Percentiles rank a stretch among this genome's conserved stretches.
These are phyloP conservation scores for Rachycentron canadum DNA, from an alignment of 2,797 vertebrate genomes.

Conservation along the genomic window DNA sequence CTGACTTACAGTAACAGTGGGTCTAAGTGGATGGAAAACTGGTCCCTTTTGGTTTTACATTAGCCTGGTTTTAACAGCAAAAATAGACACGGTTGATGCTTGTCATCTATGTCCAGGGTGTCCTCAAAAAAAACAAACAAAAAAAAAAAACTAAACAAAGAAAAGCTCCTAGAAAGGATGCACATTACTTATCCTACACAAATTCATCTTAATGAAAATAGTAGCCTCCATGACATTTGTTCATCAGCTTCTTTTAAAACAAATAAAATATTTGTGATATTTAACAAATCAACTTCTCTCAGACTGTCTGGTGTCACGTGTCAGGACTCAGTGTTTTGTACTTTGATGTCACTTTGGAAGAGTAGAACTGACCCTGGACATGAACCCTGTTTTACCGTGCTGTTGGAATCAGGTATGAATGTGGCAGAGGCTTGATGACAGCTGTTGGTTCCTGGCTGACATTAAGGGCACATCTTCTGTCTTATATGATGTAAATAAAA, in stretches of 20 bases:
- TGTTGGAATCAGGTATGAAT: constrained; percentile 46
- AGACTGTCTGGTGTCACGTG: constrained; percentile 10
- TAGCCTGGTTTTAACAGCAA: constrained; percentile 49
- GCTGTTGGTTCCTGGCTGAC: constrained; percentile 71
- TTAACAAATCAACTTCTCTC: not conserved
- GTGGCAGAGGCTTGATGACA: constrained; percentile 58
- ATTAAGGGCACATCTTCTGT: constrained; percentile 78
- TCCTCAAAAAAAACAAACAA: constrained; percentile 1
- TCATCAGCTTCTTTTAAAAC: constrained; percentile 25
- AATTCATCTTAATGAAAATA: constrained; percentile 35
- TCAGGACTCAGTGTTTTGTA: constrained; percentile 34
- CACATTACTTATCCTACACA: constrained; percentile 4
- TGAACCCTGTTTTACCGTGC: constrained; percentile 57
- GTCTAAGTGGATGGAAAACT: constrained; percentile 36
- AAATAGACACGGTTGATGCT: constrained; percentile 45
- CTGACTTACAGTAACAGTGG: constrained; percentile 30
- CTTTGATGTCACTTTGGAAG: constrained; percentile 25
- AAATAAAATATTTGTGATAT: constrained; percentile 14
- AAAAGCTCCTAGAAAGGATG: not conserved
- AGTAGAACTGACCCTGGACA: constrained; percentile 38
- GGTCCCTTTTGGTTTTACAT: constrained; percentile 38
- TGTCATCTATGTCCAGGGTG: constrained; percentile 32
- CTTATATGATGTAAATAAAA: constrained; percentile 83
- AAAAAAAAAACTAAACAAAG: not conserved
- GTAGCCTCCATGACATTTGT: constrained; percentile 48